phyloP scores from a whole-genome alignment of 23 tunicate species.

The Ascidia mentula region DNA sequence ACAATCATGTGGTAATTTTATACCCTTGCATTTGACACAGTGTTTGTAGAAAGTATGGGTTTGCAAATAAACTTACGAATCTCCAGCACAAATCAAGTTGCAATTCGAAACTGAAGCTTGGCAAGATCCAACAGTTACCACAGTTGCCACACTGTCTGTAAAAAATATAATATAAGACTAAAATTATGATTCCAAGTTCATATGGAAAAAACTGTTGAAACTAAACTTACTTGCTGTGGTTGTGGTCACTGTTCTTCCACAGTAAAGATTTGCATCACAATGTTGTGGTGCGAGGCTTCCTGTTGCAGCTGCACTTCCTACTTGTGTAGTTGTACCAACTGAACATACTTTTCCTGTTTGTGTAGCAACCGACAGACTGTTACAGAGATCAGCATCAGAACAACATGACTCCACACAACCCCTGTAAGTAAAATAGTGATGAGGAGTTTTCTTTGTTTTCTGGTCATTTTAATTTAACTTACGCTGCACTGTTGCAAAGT shows the following conservation, averaged over 20 bases:
- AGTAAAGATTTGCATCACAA: neutral
- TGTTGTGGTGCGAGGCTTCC: neutral
- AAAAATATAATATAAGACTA: too few species aligned
- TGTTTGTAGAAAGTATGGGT: neutral
- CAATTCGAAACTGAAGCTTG: neutral
- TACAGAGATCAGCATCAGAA: neutral
- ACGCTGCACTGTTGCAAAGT: neutral
- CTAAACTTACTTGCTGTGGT: slow-evolving; percentile 9
- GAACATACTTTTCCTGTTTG: neutral
- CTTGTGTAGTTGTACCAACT: neutral
- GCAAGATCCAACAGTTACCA: neutral
- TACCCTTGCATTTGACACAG: too few species aligned
- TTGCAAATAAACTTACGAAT: neutral
- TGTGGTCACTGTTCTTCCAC: neutral
- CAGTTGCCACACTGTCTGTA: neutral
- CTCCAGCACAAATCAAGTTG: neutral
- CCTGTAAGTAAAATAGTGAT: neutral
- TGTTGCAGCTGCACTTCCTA: neutral
- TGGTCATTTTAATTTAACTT: neutral
- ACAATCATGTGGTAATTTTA: too few species aligned
- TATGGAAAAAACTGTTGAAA: neutral
- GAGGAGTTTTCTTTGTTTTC: neutral
- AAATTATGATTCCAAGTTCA: neutral
- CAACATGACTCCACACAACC: neutral
- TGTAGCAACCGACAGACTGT: neutral